Evolutionary conservation across 2,797 vertebrate genomes (phyloP), one percentile per base, ranked within the genome.

Genomic region (Mergus octosetaceus): DNA sequence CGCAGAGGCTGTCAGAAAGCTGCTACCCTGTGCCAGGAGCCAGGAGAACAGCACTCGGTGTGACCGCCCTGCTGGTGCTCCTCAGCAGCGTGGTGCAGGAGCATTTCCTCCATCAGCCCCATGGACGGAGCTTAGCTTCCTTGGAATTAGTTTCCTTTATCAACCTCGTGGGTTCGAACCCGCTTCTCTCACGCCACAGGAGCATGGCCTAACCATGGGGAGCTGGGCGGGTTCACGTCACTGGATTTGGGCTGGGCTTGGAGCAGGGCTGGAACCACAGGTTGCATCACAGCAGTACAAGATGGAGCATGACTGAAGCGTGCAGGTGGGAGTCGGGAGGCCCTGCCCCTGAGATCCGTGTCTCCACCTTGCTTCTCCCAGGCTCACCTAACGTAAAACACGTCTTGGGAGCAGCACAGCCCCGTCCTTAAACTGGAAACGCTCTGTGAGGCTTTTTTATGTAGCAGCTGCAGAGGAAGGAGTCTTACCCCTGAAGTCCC

Each of bases 261-360:
- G 5, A 84, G 77, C 88, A 53, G 22, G 32, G 71, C 74, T 71
- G 20, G 51, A 94, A 30, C 76, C 17, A 3, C 73, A 53, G 19
- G 1, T 89, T 94, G 93, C 71, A 41, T 94, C 93, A 94, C 85
- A 49, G 57, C 14, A 57, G 95, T 79, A 45, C 93, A 96, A 93
- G 95, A 95, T 73, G 80, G 56, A 97, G 93, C 92, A 82, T 66
- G 92, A 95, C 57, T 93, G 4, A 71, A 53, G 70, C 83, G 56
- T 0, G 24, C 74, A 27, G 74, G 83, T 94, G 94, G 87, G 91
- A 89, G 85, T 34, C 43, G 72, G 80, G 6, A 62, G 56, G 41
- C 79, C 79, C 86, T 85, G 77, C 36, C 56, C 36, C 43, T 14
- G 27, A 90, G 84, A 93, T 94, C 79, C 32, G 95, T 87, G 86